Evolutionary conservation across 2,888 invertebrate species (phyloP), one percentile per base, ranked within the genome.

Genomic region (Pterobdella sp.): DNA sequence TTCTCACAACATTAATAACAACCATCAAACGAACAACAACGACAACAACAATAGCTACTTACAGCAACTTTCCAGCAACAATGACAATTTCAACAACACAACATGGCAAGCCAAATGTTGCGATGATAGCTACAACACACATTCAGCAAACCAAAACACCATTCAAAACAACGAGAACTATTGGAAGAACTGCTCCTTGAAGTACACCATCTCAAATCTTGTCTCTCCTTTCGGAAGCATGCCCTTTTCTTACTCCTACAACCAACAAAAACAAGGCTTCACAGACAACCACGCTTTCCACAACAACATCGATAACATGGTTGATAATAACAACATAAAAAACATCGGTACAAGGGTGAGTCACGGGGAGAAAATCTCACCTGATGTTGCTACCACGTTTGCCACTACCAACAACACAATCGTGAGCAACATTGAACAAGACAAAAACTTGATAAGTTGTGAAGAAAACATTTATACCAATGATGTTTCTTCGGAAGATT

Each of bases 81-180:
- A n/a, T 49, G 14, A 65, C 32, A 14, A 7, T 26, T 10, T 31
- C 65, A 31, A 65, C 32, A 7, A 29, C 35, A n/a, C n/a, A n/a
- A 31, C 32, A 3, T 35, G 65, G 4, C 34, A 65, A 65, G 14
- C 26, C 35, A 34, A 10, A 35, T 3, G 4, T 34, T 35, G 32
- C 32, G 3, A 65, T 22, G 35, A 65, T n/a, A 10, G 3, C 4
- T 65, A 65, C 35, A 65, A 14, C 32, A 56, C 18, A 22, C 4
- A 56, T 18, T 3, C 7, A 56, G 3, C 18, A 7, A 22, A 56
- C 60, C 4, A 56, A 4, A 56, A 56, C 60, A 7, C 60, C 7
- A 22, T 42, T n/a, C 14, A 49, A 60, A 56, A 71, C 63, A 71
- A 71, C 71, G 36, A 34, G 35, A 35, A n/a, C 49, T 34, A 56